phyloP scores from a whole-genome alignment of 2,113 vertebrate species.

The Grammomys surdaster region DNA sequence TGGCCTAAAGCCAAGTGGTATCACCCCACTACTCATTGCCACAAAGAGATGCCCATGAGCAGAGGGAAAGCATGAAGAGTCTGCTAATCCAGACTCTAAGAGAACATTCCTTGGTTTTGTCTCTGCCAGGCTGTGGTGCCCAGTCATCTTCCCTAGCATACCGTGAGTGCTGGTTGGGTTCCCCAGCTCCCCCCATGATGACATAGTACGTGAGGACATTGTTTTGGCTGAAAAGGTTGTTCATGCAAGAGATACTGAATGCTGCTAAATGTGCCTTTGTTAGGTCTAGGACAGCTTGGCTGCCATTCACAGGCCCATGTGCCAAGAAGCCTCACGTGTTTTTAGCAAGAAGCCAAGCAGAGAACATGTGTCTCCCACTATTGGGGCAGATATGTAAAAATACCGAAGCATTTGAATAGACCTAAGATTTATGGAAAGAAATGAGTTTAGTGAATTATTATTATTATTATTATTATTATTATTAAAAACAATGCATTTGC shows the following conservation, averaged over 20 bases:
- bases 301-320: not conserved
- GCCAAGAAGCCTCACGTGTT: not conserved
- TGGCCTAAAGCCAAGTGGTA: not conserved
- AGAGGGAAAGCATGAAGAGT: not conserved
- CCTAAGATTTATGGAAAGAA: not conserved
- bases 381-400: not conserved
- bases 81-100: slow-evolving; percentile 9
- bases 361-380: not conserved
- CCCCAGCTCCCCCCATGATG: slow-evolving; percentile 6
- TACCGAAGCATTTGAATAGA: not conserved
- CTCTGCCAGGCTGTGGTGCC: not conserved
- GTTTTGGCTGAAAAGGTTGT: slow-evolving; percentile 45
- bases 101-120: slow-evolving; percentile 13
- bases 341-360: not conserved
- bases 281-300: slow-evolving; percentile 40
- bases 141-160: not conserved
- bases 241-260: slow-evolving; percentile 53
- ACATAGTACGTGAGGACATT: slow-evolving; percentile 63
- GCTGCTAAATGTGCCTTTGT: slow-evolving; percentile 61
- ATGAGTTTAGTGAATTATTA: not conserved
- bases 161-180: slow-evolving; percentile 68
- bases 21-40: not conserved
- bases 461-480: not conserved
- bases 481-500: not conserved
- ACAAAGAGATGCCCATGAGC: not conserved